phyloP scores from a whole-genome alignment of 2,113 vertebrate genomes.

The Calidris pugnax region DNA sequence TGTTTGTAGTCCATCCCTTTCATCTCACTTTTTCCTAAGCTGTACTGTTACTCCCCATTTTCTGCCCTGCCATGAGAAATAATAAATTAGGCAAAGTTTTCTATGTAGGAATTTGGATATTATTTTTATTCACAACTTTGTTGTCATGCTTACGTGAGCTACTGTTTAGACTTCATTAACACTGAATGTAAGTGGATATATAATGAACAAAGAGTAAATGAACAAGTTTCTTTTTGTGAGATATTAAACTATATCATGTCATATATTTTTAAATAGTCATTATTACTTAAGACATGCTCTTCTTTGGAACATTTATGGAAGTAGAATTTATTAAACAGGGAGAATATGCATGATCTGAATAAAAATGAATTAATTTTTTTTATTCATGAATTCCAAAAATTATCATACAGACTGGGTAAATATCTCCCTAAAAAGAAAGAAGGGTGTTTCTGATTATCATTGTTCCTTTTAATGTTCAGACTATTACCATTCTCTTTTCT shows the following conservation, averaged over 20 bases:
- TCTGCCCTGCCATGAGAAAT: not conserved
- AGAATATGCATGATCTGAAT: not conserved
- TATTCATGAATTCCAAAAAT: not conserved
- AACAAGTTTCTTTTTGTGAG: not conserved
- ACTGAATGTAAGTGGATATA: not conserved
- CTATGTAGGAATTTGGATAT: not conserved
- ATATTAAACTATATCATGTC: not conserved
- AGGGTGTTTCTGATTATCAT: not conserved
- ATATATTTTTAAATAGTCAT: not conserved
- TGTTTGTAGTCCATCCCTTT: not conserved
- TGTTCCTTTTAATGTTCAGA: not conserved
- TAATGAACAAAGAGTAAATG: not conserved
- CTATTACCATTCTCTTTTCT: not conserved
- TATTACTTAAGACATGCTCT: not conserved
- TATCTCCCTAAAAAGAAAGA: not conserved
- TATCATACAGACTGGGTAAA: not conserved
- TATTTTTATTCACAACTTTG: not conserved
- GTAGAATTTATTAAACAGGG: not conserved
- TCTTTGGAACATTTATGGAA: not conserved
- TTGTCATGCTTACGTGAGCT: not conserved
- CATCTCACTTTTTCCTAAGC: not conserved
- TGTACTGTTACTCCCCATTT: not conserved
- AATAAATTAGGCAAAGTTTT: not conserved
- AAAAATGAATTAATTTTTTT: not conserved
- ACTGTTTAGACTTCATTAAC: not conserved